Evolutionary conservation across 2,797 vertebrate genomes (phyloP).

Genomic region (Amniataba percoides): DNA sequence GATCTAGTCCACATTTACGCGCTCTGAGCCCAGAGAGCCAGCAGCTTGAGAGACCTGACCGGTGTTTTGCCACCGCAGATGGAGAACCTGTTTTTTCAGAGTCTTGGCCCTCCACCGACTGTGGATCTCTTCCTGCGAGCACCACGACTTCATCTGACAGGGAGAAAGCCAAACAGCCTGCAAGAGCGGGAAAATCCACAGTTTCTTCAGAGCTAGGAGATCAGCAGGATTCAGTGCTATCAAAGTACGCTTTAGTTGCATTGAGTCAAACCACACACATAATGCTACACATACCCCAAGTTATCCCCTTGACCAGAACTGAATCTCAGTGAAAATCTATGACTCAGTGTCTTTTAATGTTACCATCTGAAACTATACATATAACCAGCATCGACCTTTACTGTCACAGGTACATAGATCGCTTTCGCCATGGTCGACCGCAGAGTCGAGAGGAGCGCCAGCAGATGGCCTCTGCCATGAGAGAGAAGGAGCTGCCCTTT

Average conservation of each 20-base stretch:
- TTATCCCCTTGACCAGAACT: background rate
- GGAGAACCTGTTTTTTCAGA: slow-evolving; percentile 77
- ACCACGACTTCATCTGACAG: slow-evolving; percentile 35
- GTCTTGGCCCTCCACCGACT: slow-evolving; percentile 87
- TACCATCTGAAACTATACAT: background rate
- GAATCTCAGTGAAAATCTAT: background rate
- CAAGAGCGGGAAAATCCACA: slow-evolving; percentile 16
- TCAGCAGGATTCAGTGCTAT: slow-evolving; percentile 77
- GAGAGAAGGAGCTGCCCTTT: slow-evolving; percentile 76
- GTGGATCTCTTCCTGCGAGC: slow-evolving; percentile 60
- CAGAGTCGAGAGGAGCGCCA: slow-evolving; percentile 87
- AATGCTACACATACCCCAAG: background rate
- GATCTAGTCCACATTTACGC: slow-evolving; percentile 34
- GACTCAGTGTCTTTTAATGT: background rate
- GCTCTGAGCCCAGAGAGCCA: slow-evolving; percentile 46
- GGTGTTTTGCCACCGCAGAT: slow-evolving; percentile 27
- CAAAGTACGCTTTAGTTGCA: slow-evolving; percentile 74
- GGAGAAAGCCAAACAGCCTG: slow-evolving; percentile 24
- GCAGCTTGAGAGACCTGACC: slow-evolving; percentile 36
- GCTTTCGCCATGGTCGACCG: slow-evolving; percentile 89
- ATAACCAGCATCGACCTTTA: slow-evolving; percentile 5
- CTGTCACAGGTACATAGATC: slow-evolving; percentile 87
- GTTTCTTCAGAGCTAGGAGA: slow-evolving; percentile 24
- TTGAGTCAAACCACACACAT: background rate
- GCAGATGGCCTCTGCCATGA: slow-evolving; percentile 41